Evolutionary conservation across 2,113 vertebrate genomes (phyloP).

Genomic region (Engystomops pustulosus): DNA sequence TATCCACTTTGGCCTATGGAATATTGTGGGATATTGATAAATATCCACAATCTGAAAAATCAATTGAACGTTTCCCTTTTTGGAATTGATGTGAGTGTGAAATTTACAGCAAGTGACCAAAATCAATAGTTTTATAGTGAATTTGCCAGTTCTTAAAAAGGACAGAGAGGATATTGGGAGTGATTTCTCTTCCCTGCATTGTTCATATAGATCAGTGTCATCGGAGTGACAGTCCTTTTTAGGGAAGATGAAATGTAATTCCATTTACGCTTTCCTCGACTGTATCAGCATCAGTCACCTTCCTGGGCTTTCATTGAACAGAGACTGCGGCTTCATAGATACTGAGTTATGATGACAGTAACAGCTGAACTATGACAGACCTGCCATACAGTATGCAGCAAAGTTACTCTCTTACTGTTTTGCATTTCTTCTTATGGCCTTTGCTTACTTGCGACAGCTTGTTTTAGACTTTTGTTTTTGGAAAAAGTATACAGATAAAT

Average conservation of each 20-base stretch:
- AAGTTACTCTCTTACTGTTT: neutral
- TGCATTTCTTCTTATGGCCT: no score
- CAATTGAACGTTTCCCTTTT: neutral
- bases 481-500: no score
- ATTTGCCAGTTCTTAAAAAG: neutral
- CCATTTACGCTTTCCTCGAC: conserved; percentile 29
- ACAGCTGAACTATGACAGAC: neutral
- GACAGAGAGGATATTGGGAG: conserved; percentile 2
- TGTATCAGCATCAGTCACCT: conserved; percentile 60
- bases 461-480: no score
- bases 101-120: neutral
- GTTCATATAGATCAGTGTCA: conserved; percentile 44
- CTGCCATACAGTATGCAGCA: neutral
- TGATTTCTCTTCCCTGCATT: conserved; percentile 43
- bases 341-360: conserved; percentile 46
- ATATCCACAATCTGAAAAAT: neutral
- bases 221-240: conserved; percentile 48
- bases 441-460: no score
- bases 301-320: conserved; percentile 26
- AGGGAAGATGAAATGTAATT: conserved; percentile 54
- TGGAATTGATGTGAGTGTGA: neutral
- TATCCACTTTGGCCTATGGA: no score
- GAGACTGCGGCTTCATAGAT: conserved; percentile 31
- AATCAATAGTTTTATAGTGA: neutral
- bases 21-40: neutral